Conservation (phyloP, 2,113 vertebrate species). For the Typhlomys cinereus region DNA sequence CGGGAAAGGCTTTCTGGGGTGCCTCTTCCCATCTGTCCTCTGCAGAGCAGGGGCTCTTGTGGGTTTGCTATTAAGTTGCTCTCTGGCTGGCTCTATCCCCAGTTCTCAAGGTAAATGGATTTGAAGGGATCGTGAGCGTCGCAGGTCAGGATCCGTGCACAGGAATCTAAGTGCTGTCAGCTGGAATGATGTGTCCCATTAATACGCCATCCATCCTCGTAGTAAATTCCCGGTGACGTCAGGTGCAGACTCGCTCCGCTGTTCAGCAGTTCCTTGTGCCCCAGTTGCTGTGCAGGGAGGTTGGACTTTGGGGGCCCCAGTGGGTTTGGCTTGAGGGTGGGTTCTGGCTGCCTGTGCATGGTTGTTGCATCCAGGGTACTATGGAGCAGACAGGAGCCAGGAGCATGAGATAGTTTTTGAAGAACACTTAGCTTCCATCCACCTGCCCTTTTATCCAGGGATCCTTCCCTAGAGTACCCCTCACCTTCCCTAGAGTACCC, state of each 20-base stretch:
- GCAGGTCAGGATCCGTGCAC: background rate
- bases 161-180: slow-evolving; percentile 46
- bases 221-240: slow-evolving; percentile 57
- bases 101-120: background rate
- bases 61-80: background rate
- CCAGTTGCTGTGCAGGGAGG: background rate
- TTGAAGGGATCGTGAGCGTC: background rate
- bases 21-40: slow-evolving; percentile 60
- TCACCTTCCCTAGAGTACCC: too few species aligned
- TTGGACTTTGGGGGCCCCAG: background rate
- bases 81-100: background rate
- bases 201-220: slow-evolving; percentile 38
- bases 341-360: background rate
- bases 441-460: background rate
- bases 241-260: background rate
- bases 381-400: background rate
- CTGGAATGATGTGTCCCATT: slow-evolving; percentile 36
- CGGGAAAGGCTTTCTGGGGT: slow-evolving; percentile 30
- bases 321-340: background rate
- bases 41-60: background rate
- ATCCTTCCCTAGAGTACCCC: background rate
- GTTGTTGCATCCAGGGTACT: background rate
- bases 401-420: background rate
- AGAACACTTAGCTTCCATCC: background rate
- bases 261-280: background rate